Evolutionary conservation across 30 jellyfish, hydroid and myxozoan genomes (phyloP).

Genomic region (Aurelia coerulea): DNA sequence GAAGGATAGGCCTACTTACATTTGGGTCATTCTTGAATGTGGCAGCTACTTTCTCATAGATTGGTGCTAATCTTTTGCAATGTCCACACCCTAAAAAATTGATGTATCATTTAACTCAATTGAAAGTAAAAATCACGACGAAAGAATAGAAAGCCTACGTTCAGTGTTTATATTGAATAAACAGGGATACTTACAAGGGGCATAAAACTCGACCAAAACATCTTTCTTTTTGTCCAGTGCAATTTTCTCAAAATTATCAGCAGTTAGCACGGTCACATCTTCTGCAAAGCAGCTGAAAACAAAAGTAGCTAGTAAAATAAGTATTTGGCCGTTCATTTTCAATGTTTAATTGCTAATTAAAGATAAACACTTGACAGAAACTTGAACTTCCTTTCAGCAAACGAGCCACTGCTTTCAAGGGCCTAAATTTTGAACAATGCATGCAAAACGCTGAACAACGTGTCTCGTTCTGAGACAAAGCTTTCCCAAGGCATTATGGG

Average conservation of each 20-base stretch:
- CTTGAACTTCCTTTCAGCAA: no score
- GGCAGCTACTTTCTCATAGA: slow-evolving; percentile 93
- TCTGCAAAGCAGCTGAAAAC: slow-evolving; percentile 22
- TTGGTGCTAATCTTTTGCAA: slow-evolving; percentile 93
- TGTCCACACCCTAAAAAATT: slow-evolving; percentile 97
- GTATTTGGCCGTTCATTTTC: slow-evolving; percentile 16
- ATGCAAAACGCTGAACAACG: no score
- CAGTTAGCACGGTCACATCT: slow-evolving; percentile 64
- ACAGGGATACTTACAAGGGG: slow-evolving; percentile 88
- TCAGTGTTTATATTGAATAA: not conserved
- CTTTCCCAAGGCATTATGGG: no score
- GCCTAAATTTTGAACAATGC: no score
- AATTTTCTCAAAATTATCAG: slow-evolving; percentile 73
- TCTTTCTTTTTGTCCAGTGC: slow-evolving; percentile 90
- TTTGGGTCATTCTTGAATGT: slow-evolving; percentile 79
- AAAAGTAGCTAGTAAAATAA: not conserved
- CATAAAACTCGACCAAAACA: slow-evolving; percentile 94
- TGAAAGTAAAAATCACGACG: no score
- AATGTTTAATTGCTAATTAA: not conserved
- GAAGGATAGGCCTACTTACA: slow-evolving; percentile 37
- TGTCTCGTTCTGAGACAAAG: no score
- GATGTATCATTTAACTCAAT: not conserved
- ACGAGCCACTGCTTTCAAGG: no score
- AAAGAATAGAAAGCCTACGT: not conserved
- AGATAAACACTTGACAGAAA: no score